Conservation (phyloP, 1,140 invertebrate species). For the Eubasilissa regina region DNA sequence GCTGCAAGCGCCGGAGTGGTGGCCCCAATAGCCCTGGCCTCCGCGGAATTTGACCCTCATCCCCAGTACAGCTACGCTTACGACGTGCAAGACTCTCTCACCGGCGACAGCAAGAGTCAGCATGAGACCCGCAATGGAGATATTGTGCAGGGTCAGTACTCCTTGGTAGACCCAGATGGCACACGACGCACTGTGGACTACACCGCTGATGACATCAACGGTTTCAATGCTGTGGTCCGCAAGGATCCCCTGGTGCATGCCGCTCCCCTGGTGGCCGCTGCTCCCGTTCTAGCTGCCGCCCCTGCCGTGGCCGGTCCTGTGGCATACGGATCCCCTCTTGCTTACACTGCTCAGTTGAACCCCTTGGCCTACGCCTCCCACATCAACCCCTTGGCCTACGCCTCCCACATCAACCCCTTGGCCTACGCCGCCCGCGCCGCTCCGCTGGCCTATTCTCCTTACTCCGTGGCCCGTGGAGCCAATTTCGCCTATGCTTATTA, state of each 20-base stretch:
- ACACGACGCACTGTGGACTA: constrained; percentile 75
- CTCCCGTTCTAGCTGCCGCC: constrained; percentile 72
- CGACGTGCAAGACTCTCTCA: constrained; percentile 75
- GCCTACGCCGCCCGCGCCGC: constrained; percentile 48
- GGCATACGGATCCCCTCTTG: constrained; percentile 50
- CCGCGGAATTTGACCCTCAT: constrained; percentile 62
- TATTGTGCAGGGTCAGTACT: constrained; percentile 75
- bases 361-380: constrained; percentile 52
- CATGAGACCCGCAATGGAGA: constrained; percentile 76
- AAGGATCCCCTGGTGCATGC: constrained; percentile 53
- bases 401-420: constrained; percentile 6
- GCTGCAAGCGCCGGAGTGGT: constrained; percentile 58
- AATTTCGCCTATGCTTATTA: constrained; percentile 48
- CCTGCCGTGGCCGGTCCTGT: constrained; percentile 65
- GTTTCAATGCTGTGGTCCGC: constrained; percentile 63
- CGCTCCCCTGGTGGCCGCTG: constrained; percentile 58
- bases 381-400: constrained; percentile 57
- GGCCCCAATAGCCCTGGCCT: constrained; percentile 51
- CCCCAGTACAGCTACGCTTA: constrained; percentile 77
- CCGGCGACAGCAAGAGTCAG: constrained; percentile 77
- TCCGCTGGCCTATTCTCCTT: constrained; percentile 51
- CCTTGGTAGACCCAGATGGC: constrained; percentile 74
- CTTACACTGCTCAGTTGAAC: constrained; percentile 40
- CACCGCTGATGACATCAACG: constrained; percentile 75
- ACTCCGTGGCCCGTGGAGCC: constrained; percentile 48